Base-by-base conservation (phyloP, 2,888 invertebrate genomes). In the Tupiocoris notatus region DNA sequence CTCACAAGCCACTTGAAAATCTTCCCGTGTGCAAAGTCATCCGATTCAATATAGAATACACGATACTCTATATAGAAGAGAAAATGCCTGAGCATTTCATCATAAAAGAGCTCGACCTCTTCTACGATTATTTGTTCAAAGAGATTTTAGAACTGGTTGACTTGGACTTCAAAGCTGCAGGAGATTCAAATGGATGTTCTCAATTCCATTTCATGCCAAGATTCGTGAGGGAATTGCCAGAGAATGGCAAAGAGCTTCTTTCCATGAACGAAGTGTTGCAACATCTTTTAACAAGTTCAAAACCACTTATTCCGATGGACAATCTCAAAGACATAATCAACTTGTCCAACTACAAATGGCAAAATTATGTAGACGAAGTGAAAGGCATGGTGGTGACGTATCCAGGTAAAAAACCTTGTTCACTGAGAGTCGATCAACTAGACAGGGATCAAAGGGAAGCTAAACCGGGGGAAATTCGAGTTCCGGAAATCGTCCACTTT, bases 191-290 rank as follows among this genome's bases (percentile, higher is more conserved):
- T 17, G 89, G 91, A 0, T 99, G 98, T 83, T 91, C 93, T 0
- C 92, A 94, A 79, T 98, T 96, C 84, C 99, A 99, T 84, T 92
- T 98, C 81, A 90, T 98, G 90, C 99, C 99, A 0, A 87, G 99
- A 79, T 99, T 98, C 84, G 95, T 95, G 0, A 87, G 97, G 54
- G 91, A 92, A 81, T 85, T 97, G 20, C 90, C 94, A 85, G 91
- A 91, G 81, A 92, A 92, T 83, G 93, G 94, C 0, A 93, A 93
- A 82, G 94, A 95, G 87, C 90, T 99, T 1, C 85, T 99, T 58
- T 94, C 97, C 0, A 96, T 98, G 94, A 93, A 93, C 83, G 93
- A 94, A 84, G 94, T 99, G 0, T 84, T 98, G 12, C 89, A 90
- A 80, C 96, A 96, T 85, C 85, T 98, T 58, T 84, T 98, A 73